Evolutionary conservation across 2,888 invertebrate genomes (phyloP).

Genomic region (Resseliella maxima): DNA sequence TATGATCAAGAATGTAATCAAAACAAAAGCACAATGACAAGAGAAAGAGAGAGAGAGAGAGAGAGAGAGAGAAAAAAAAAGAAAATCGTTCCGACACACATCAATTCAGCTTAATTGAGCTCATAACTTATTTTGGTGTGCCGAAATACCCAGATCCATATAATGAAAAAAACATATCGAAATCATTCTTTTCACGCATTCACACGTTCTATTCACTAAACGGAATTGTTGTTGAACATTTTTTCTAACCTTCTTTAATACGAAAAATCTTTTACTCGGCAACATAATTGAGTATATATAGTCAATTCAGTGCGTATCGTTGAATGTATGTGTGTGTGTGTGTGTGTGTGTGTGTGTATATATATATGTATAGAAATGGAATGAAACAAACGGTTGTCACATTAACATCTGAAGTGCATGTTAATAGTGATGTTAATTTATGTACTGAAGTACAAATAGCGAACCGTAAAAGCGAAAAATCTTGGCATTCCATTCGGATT

Average conservation of each 20-base stretch:
- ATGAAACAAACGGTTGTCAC: slow-evolving; percentile 48
- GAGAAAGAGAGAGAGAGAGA: background rate
- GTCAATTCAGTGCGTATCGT: background rate
- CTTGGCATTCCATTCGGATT: slow-evolving; percentile 8
- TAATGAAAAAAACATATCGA: background rate
- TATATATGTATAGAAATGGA: background rate
- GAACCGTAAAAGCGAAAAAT: slow-evolving; percentile 50
- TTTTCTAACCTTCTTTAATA: background rate
- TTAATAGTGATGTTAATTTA: slow-evolving; percentile 55
- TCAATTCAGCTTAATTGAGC: background rate
- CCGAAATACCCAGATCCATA: too few species aligned
- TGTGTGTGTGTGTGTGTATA: background rate
- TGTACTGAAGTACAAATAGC: slow-evolving; percentile 37
- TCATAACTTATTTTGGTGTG: background rate
- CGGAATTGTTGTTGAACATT: background rate
- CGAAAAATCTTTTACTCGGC: background rate
- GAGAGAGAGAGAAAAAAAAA: background rate
- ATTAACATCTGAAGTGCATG: slow-evolving; percentile 55
- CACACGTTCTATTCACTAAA: background rate
- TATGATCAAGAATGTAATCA: background rate
- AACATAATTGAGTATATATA: background rate
- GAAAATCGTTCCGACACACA: background rate
- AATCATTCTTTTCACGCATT: background rate
- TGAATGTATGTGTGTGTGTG: too few species aligned
- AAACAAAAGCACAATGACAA: background rate